Base-by-base conservation (phyloP, 2,797 vertebrate species). In the Coregonus sp. region DNA sequence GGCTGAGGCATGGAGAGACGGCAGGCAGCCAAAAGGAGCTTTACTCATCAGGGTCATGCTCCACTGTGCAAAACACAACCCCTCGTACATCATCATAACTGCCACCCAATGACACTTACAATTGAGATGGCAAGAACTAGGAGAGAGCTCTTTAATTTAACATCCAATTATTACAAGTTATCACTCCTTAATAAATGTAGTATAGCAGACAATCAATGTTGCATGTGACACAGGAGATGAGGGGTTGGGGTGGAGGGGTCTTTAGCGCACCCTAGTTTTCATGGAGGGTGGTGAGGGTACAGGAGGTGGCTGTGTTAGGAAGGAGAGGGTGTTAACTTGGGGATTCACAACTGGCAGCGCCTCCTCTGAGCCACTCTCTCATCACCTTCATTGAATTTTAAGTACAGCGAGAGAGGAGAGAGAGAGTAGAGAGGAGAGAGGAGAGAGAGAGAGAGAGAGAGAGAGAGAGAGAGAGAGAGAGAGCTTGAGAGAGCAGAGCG, bases 111-210 rank as follows among this genome's bases (percentile, higher is more conserved):
- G 96, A 97, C 96, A 97, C 96, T 97, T 97, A 97, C 96, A 98
- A 98, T 97, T 97, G 97, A 98, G 97, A 98, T 92, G 95, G 96
- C 97, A 96, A 98, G 97, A 97, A 97, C 94, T 95, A 94, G 95
- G 95, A 95, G 96, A 97, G 96, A 96, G 96, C 96, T 95, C 96
- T 96, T 97, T 98, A 97, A 98, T 99, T 98, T 98, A 98, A 99
- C 96, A 97, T 97, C 96, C 96, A 98, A 98, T 99, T 97, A 98
- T 98, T 97, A 96, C 97, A 98, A 98, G 96, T 98, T 98, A 98
- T 98, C 96, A 96, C 95, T 97, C 94, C 95, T 96, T 98, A 96
- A 97, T 99, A 97, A 98, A 96, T 97, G 96, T 97, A 97, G 97
- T 97, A 96, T 97, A 97, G 97, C 96, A 97, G 95, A 96, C 96